phyloP scores from a whole-genome alignment of 2,113 vertebrate genomes.

The Gulo gulo region DNA sequence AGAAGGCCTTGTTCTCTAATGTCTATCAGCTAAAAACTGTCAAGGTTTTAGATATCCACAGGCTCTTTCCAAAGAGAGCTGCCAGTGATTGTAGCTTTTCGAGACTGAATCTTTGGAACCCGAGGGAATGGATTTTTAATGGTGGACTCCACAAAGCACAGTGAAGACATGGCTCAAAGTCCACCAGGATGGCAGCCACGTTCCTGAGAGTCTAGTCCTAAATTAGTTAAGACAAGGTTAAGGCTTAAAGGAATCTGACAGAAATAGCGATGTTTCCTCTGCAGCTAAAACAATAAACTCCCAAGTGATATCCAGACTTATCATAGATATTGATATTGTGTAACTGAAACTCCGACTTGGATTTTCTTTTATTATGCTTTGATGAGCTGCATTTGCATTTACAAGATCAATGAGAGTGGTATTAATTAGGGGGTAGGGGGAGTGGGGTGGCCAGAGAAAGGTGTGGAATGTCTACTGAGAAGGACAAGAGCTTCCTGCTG shows the following conservation, averaged over 20 bases:
- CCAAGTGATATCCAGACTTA: not conserved
- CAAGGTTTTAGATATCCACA: not conserved
- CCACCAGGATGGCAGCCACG: not conserved
- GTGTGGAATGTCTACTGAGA: not conserved
- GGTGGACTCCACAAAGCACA: not conserved
- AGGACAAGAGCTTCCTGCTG: not conserved
- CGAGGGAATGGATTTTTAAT: not conserved
- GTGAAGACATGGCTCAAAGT: not conserved
- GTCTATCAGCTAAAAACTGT: not conserved
- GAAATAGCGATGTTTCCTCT: not conserved
- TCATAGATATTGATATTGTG: not conserved
- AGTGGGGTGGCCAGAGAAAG: not conserved
- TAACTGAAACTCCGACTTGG: not conserved
- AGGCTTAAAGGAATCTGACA: not conserved
- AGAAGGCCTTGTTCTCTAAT: not conserved
- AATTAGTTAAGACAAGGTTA: not conserved
- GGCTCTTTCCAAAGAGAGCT: not conserved
- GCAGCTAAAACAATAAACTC: not conserved
- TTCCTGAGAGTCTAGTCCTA: not conserved
- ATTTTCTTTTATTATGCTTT: not conserved
- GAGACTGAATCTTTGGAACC: not conserved
- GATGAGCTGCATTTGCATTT: not conserved
- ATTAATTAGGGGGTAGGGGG: not conserved
- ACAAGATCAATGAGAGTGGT: not conserved
- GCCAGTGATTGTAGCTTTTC: not conserved